phyloP scores from a whole-genome alignment of 2,888 invertebrate genomes.

The Lydus trimaculatus region DNA sequence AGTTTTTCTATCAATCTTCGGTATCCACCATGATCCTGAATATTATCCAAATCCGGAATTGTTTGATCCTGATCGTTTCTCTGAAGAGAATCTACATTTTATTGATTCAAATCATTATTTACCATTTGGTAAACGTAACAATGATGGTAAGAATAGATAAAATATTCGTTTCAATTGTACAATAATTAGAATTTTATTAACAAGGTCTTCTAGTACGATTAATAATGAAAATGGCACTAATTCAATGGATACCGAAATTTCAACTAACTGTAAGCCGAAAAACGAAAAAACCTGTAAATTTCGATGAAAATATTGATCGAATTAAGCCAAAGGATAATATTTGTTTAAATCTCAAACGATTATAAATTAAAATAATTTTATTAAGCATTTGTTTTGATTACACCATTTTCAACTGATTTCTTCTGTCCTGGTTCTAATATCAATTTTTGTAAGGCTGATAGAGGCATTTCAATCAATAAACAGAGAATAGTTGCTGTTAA shows the following conservation, averaged over 20 bases:
- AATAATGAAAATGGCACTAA: slow-evolving; percentile 1
- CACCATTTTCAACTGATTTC: background rate
- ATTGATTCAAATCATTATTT: slow-evolving; percentile 31
- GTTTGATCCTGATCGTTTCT: slow-evolving; percentile 45
- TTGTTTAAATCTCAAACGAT: slow-evolving; percentile 1
- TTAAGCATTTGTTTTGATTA: background rate
- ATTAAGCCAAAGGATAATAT: background rate
- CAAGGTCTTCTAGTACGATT: background rate
- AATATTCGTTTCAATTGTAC: background rate
- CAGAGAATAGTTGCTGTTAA: slow-evolving; percentile 45
- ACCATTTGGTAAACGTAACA: slow-evolving; percentile 35
- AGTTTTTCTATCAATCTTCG: slow-evolving; percentile 39
- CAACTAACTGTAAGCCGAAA: background rate
- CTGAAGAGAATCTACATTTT: slow-evolving; percentile 32
- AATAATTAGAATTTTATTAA: background rate
- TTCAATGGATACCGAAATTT: background rate
- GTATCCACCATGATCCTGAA: slow-evolving; percentile 40
- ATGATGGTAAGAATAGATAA: background rate
- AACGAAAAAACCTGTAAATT: slow-evolving; percentile 1
- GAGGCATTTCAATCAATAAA: slow-evolving; percentile 50
- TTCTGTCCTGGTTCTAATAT: slow-evolving; percentile 7
- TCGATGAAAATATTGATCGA: background rate
- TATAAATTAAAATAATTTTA: background rate
- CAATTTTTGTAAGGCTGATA: slow-evolving; percentile 50
- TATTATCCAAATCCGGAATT: slow-evolving; percentile 41